Evolutionary conservation across 2,888 invertebrate genomes (phyloP).

Genomic region (Limnephilus rhombicus): DNA sequence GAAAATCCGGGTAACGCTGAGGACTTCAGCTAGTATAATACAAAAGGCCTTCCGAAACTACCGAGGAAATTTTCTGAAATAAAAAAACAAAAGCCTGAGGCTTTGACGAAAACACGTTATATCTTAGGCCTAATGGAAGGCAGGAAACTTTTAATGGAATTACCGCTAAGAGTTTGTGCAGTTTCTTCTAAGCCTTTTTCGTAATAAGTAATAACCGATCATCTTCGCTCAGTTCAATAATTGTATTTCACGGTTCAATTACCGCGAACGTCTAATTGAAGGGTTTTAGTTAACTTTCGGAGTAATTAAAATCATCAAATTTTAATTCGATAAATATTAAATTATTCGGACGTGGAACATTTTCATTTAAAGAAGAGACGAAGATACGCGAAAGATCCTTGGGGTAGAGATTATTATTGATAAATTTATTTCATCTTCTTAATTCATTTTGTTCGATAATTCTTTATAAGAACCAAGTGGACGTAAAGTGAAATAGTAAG

Average conservation of each 20-base stretch:
- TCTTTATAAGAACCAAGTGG: no score
- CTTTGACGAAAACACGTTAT: background rate
- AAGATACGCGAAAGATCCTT: background rate
- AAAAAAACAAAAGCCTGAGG: background rate
- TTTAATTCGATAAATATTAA: background rate
- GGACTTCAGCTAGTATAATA: no score
- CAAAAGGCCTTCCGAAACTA: no score
- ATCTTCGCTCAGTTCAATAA: constrained; percentile 16
- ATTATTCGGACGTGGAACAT: background rate
- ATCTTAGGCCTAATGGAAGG: background rate
- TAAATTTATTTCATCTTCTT: background rate
- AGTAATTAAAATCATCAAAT: constrained; percentile 17
- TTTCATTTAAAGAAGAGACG: background rate
- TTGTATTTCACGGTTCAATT: background rate
- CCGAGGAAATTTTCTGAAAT: no score
- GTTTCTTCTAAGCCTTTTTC: background rate
- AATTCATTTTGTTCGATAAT: background rate
- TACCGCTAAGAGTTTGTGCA: background rate
- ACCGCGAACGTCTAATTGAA: background rate
- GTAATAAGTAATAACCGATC: background rate
- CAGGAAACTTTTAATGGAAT: background rate
- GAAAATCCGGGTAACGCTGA: no score
- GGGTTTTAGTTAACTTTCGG: background rate
- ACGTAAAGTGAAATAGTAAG: no score
- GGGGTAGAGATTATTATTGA: background rate